Conservation (phyloP, 2,113 vertebrate species). For the Hiodon alosoides region DNA sequence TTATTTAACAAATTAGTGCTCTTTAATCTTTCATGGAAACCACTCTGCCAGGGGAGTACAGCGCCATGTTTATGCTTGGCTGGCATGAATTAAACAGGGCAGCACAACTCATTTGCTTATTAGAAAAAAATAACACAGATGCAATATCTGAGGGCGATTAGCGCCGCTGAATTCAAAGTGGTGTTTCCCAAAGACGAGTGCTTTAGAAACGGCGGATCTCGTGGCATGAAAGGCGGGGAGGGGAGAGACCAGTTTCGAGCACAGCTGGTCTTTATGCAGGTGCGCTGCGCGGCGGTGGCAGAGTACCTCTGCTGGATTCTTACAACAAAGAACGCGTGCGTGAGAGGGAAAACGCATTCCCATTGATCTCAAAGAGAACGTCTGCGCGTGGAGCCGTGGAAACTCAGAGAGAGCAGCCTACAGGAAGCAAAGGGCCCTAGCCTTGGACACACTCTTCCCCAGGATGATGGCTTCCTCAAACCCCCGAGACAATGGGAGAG, state of each 20-base stretch:
- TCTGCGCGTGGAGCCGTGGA: too few species aligned
- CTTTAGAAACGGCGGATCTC: neutral
- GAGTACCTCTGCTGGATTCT: too few species aligned
- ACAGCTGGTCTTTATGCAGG: conserved; percentile 25
- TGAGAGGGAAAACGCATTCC: too few species aligned
- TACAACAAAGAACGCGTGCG: too few species aligned
- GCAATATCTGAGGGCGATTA: neutral
- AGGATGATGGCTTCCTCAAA: too few species aligned
- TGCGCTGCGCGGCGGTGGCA: too few species aligned
- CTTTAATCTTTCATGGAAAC: conserved; percentile 57
- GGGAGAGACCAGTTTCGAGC: neutral
- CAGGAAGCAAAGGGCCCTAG: too few species aligned
- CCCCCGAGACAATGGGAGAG: too few species aligned
- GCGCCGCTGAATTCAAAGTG: conserved; percentile 21
- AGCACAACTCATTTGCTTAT: conserved; percentile 30
- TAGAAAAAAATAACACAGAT: neutral
- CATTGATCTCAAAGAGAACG: too few species aligned
- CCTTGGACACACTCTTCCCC: too few species aligned
- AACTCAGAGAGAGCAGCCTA: too few species aligned
- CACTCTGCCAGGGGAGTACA: conserved; percentile 42
- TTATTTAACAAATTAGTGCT: conserved; percentile 64
- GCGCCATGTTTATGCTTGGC: conserved; percentile 25
- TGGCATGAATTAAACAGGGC: conserved; percentile 32
- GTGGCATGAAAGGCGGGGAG: neutral
- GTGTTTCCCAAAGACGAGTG: conserved; percentile 21